Conservation (phyloP, 2,888 invertebrate genomes). For the Dusona sp. region DNA sequence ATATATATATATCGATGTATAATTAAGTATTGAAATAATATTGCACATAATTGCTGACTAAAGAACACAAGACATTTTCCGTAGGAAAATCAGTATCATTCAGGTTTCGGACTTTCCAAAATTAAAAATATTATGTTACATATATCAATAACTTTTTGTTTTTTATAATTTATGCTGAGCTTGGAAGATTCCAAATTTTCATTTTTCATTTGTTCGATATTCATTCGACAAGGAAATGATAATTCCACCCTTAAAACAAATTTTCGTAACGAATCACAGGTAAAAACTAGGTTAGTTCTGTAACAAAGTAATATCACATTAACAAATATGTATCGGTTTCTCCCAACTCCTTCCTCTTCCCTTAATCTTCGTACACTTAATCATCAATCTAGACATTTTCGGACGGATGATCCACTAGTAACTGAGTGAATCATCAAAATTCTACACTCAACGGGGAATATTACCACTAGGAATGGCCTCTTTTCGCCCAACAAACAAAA, state of each 20-base stretch:
- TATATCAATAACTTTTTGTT: too few relatives aligned
- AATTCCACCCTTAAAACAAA: background rate
- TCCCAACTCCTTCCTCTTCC: constrained; percentile 28
- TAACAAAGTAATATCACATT: constrained; percentile 83
- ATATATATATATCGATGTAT: constrained; percentile 6
- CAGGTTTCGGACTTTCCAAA: background rate
- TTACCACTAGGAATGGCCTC: background rate
- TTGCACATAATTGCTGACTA: constrained; percentile 73
- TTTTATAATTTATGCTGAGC: background rate
- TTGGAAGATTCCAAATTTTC: background rate
- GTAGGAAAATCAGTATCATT: background rate
- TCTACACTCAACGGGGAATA: constrained; percentile 32
- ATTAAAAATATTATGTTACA: background rate
- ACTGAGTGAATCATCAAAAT: constrained; percentile 56
- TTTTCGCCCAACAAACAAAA: background rate
- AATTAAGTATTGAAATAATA: constrained; percentile 71
- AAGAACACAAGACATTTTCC: constrained; percentile 53
- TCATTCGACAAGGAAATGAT: constrained; percentile 6
- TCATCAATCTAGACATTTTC: constrained; percentile 63
- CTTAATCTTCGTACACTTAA: constrained; percentile 51
- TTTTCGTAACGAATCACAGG: constrained; percentile 79
- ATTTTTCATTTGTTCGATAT: constrained; percentile 4
- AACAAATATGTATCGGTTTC: constrained; percentile 82
- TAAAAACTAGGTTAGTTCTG: constrained; percentile 80
- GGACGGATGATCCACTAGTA: constrained; percentile 77